Evolutionary conservation across 1,140 invertebrate species (phyloP), one percentile per base, ranked within the genome.

Genomic region (Drosophila yakuba): DNA sequence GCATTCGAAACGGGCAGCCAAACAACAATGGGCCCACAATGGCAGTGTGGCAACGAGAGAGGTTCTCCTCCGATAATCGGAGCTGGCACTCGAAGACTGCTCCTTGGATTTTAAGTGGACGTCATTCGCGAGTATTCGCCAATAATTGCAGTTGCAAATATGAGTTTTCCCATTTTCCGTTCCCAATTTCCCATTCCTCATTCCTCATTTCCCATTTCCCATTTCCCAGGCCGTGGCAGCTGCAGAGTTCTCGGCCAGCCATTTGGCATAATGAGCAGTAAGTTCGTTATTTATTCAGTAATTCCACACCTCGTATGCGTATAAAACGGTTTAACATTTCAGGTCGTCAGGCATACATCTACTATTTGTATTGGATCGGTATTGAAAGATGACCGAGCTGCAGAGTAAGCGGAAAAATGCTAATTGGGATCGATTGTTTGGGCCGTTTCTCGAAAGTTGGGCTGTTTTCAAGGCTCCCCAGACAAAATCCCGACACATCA

Each of bases 81-180:
- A 20, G 25, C 59, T 51, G 59, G 59, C 62, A 66, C 61, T 63
- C 50, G 59, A 41, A 39, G 39, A 54, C 60, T 63, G 60, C 60
- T 63, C 60, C 60, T 41, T 66, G 66, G 64, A 66, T 68, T 68
- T 71, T 71, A 71, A 71, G 68, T 71, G 68, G 68, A 71, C 43
- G 63, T 66, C 50, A 71, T 71, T 32, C 52, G 20, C 28, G 43
- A 50, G 66, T 56, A 69, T 69, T 48, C 35, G 44, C 51, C 64
- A 69, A 71, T 71, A 71, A 71, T 71, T 71, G 67, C 67, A 54
- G 66, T 56, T 69, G 66, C 66, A 45, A 72, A 72, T 72, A 72
- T 71, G 68, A 72, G 36, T 72, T 48, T 69, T 47, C 28, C 11
- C 25, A 15, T 38, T 68, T 48, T 2, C 23, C 44, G 38, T 50